These are phyloP conservation scores for Drosophila sucinea DNA, from an alignment of 1,140 invertebrate genomes.

Conservation along the genomic window DNA sequence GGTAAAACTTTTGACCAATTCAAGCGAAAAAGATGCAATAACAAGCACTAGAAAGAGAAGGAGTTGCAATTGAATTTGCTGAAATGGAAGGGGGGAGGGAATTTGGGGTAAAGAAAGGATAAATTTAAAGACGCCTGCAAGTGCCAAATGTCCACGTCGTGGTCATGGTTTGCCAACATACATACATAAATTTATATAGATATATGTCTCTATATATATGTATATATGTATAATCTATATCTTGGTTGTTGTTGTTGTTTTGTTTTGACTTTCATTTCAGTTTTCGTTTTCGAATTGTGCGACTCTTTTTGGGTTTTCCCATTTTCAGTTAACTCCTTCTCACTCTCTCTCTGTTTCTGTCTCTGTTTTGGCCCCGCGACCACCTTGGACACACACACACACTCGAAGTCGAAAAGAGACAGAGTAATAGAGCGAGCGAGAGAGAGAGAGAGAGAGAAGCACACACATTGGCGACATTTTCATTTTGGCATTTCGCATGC, in stretches of 20 bases:
- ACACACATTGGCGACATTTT: constrained; percentile 66
- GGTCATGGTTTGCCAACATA: constrained; percentile 18
- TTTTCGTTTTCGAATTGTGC: constrained; percentile 18
- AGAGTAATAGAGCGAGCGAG: constrained; percentile 20
- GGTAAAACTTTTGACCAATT: constrained; percentile 1
- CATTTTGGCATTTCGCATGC: constrained; percentile 83
- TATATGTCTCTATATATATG: not conserved
- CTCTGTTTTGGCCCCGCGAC: not conserved
- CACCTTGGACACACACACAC: constrained; percentile 10
- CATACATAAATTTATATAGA: not conserved
- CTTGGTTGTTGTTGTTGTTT: constrained; percentile 28
- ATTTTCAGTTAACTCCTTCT: constrained; percentile 46
- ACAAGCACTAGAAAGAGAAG: not conserved
- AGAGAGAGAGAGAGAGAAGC: constrained; percentile 22
- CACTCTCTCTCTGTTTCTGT: not conserved
- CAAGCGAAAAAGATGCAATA: not conserved
- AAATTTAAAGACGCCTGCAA: constrained; percentile 50
- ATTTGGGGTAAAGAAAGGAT: constrained; percentile 15
- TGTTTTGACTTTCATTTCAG: constrained; percentile 46
- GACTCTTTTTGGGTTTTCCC: constrained; percentile 24
- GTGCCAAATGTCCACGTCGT: constrained; percentile 33
- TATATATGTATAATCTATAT: constrained; percentile 29
- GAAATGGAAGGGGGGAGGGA: not conserved
- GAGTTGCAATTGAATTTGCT: not conserved
- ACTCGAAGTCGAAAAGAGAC: constrained; percentile 9